Percentiles rank a stretch among this genome's conserved stretches.
Evolutionary conservation across 2,888 invertebrate species (phyloP).

Genomic region (Antitype chi): DNA sequence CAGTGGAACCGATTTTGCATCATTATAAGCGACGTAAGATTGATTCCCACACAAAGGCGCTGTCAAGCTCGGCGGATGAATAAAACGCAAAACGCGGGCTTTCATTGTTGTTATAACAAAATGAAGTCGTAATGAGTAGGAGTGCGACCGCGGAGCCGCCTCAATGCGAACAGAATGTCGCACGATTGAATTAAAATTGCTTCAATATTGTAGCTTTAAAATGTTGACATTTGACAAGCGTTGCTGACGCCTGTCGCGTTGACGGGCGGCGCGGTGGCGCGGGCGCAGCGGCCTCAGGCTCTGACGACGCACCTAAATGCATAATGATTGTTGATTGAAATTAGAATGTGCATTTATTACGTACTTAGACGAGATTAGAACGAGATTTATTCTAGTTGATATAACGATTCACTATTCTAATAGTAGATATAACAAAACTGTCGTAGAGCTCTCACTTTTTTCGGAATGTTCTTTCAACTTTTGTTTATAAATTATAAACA

Average conservation of each 20-base stretch:
- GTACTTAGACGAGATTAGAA: conserved; percentile 33
- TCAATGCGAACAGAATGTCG: conserved; percentile 81
- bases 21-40: conserved; percentile 86
- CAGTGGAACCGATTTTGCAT: conserved; percentile 87
- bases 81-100: conserved; percentile 77
- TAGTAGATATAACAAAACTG: conserved; percentile 3
- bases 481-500: conserved; percentile 18
- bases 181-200: conserved; percentile 88
- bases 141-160: conserved; percentile 70
- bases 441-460: neutral
- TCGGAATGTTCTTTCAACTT: conserved; percentile 8
- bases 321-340: conserved; percentile 57
- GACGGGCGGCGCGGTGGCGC: conserved; percentile 60
- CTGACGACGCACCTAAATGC: conserved; percentile 55
- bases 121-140: conserved; percentile 89
- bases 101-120: conserved; percentile 88
- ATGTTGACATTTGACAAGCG: conserved; percentile 88
- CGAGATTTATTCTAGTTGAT: conserved; percentile 17
- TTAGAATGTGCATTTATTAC: conserved; percentile 60
- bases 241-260: conserved; percentile 84
- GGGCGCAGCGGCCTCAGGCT: conserved; percentile 58
- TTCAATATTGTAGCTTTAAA: conserved; percentile 85
- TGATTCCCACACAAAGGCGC: conserved; percentile 86
- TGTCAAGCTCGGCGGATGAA: conserved; percentile 83
- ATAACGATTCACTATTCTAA: conserved; percentile 11